Percentiles rank a stretch among this genome's conserved stretches.
phyloP scores from a whole-genome alignment of 2,888 invertebrate genomes.

The Archips xylosteana region DNA sequence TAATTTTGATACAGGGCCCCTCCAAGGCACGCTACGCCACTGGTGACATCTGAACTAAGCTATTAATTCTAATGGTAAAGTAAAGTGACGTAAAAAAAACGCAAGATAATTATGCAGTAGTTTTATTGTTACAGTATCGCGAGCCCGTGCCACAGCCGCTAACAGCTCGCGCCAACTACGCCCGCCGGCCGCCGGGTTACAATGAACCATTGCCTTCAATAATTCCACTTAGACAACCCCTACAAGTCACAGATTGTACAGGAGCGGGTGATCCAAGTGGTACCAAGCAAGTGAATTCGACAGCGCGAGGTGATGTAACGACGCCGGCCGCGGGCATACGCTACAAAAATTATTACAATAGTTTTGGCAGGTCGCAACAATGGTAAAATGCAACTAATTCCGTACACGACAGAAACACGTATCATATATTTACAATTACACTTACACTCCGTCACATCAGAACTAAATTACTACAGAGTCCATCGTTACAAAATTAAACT shows the following conservation, averaged over 20 bases:
- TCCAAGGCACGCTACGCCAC: too few relatives aligned
- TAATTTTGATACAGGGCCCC: too few relatives aligned
- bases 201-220: not conserved
- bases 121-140: conserved; percentile 80
- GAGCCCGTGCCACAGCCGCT: conserved; percentile 61
- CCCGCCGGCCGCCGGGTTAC: conserved; percentile 41
- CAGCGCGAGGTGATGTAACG: conserved; percentile 6
- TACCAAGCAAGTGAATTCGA: not conserved
- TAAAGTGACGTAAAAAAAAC: conserved; percentile 47
- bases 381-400: conserved; percentile 83
- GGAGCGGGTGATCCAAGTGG: not conserved
- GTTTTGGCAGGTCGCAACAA: conserved; percentile 84
- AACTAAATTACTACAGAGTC: conserved; percentile 60
- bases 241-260: not conserved
- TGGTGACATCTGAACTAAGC: too few relatives aligned
- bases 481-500: conserved; percentile 57
- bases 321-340: conserved; percentile 56
- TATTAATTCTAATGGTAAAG: conserved; percentile 38
- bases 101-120: conserved; percentile 76
- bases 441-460: conserved; percentile 57
- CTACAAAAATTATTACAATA: conserved; percentile 80
- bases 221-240: not conserved
- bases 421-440: conserved; percentile 81
- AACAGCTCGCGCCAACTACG: conserved; percentile 60
- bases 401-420: conserved; percentile 72